Evolutionary conservation across 2,797 vertebrate genomes (phyloP).

Genomic region (Cheirogaleus major): DNA sequence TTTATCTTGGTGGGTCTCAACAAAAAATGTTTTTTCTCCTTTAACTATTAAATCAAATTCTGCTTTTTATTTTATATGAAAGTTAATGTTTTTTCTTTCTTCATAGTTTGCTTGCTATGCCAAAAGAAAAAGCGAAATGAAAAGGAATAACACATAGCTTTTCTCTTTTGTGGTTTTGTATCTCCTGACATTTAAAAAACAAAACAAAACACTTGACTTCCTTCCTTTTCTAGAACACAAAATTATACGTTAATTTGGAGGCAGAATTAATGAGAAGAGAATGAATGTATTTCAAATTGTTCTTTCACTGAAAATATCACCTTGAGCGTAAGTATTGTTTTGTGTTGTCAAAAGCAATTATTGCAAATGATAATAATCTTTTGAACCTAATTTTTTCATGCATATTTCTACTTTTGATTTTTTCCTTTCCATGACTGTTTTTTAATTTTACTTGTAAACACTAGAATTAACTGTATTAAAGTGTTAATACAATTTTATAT

Average conservation of each 20-base stretch:
- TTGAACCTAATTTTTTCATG: not conserved
- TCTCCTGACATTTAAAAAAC: not conserved
- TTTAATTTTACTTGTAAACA: not conserved
- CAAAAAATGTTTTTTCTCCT: not conserved
- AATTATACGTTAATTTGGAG: slow-evolving; percentile 38
- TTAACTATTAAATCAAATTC: not conserved
- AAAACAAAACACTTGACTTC: not conserved
- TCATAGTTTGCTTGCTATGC: not conserved
- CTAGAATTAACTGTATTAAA: not conserved
- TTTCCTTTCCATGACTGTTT: not conserved
- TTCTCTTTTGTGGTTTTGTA: not conserved
- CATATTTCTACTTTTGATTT: not conserved
- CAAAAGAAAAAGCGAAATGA: not conserved
- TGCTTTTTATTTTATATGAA: not conserved
- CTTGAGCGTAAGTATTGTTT: slow-evolving; percentile 2
- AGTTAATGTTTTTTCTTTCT: not conserved
- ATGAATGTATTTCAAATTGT: slow-evolving; percentile 30
- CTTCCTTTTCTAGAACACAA: not conserved
- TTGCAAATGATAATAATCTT: slow-evolving; percentile 18
- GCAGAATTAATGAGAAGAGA: slow-evolving; percentile 37
- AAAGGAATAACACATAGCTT: not conserved
- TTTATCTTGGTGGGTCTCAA: not conserved
- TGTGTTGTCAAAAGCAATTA: slow-evolving; percentile 41
- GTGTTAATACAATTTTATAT: not conserved
- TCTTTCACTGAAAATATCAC: slow-evolving; percentile 16